A percentile compares a stretch with the other conserved stretches of the same genome.
These are phyloP conservation scores for Jaculus jaculus DNA, from an alignment of 2,113 vertebrate genomes.

Conservation along the genomic window DNA sequence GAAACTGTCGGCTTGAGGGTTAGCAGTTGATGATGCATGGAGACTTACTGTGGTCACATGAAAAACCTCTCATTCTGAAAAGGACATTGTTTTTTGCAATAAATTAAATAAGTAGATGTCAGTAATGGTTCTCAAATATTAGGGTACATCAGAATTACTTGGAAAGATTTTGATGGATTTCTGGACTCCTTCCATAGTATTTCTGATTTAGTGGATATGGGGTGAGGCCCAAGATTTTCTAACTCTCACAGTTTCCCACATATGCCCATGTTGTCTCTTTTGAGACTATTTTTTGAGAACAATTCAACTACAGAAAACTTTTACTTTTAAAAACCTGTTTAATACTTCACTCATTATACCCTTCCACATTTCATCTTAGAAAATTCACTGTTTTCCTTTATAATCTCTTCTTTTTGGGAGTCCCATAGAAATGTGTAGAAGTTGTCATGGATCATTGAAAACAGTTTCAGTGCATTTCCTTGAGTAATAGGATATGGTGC, in stretches of 20 bases:
- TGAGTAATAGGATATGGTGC: neutral
- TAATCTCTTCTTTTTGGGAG: neutral
- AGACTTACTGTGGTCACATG: conserved; percentile 2
- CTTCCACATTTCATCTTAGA: neutral
- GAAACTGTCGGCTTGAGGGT: conserved; percentile 1
- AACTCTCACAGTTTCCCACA: neutral
- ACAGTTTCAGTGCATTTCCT: neutral
- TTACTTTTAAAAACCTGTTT: neutral
- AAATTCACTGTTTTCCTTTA: neutral
- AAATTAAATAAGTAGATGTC: conserved; percentile 49
- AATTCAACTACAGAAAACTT: neutral
- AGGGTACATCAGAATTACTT: neutral
- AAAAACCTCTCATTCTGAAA: conserved; percentile 16
- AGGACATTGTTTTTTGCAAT: conserved; percentile 40
- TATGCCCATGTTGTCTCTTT: neutral
- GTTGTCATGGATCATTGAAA: neutral
- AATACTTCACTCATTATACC: neutral
- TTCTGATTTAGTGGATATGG: neutral
- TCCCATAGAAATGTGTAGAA: conserved; percentile 30
- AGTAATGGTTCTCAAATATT: neutral
- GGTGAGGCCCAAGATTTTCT: neutral
- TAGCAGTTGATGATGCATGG: conserved; percentile 34
- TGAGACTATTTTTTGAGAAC: neutral
- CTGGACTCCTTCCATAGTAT: neutral
- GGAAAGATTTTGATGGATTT: neutral